phyloP scores from a whole-genome alignment of 1,140 invertebrate genomes.

The Adoxophyes honmai region DNA sequence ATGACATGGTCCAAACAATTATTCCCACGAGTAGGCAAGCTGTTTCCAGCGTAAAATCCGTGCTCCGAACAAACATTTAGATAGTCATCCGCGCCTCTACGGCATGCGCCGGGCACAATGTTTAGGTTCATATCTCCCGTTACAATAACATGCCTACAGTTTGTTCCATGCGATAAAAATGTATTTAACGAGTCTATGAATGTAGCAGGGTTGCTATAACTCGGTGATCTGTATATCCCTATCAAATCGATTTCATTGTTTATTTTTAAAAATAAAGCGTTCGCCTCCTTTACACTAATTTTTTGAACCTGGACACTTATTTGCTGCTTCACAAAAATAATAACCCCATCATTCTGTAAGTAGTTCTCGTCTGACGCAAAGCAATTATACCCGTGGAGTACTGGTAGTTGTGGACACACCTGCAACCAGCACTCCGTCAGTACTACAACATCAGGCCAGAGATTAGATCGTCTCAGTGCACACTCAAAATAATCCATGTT shows the following conservation, averaged over 20 bases:
- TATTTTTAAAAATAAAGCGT: background rate
- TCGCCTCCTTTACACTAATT: background rate
- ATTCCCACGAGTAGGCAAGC: background rate
- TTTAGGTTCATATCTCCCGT: background rate
- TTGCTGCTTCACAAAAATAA: background rate
- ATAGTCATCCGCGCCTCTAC: background rate
- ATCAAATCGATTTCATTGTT: background rate
- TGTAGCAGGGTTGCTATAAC: background rate
- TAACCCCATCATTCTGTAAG: background rate
- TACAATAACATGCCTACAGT: background rate
- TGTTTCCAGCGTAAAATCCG: background rate
- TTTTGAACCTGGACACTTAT: background rate
- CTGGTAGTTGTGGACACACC: background rate
- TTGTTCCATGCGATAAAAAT: background rate
- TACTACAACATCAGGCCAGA: background rate
- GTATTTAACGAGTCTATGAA: background rate
- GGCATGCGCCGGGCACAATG: background rate
- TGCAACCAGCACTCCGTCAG: background rate
- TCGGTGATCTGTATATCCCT: background rate
- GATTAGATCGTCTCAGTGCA: background rate
- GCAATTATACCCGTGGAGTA: background rate
- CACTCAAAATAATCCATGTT: background rate
- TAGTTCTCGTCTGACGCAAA: background rate
- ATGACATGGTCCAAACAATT: background rate
- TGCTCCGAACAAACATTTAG: background rate